Evolutionary conservation across 2,113 vertebrate genomes (phyloP).

Genomic region (Corydoras maculifer): DNA sequence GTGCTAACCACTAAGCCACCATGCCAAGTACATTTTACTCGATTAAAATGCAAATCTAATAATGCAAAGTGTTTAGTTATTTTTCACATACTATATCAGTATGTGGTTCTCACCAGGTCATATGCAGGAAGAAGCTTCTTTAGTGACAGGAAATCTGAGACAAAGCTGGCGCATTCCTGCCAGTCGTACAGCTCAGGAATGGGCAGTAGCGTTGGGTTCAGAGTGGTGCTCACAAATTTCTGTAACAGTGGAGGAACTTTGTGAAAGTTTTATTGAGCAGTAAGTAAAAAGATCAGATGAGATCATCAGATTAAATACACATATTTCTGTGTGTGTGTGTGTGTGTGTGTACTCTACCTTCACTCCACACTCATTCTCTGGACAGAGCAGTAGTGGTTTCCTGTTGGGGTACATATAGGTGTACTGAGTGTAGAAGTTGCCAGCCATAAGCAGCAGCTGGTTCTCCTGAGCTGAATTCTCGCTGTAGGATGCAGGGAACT

Average conservation of each 20-base stretch:
- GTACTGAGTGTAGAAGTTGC: slow-evolving; percentile 76
- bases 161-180: slow-evolving; percentile 76
- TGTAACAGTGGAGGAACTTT: background rate
- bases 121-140: slow-evolving; percentile 66
- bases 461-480: slow-evolving; percentile 67
- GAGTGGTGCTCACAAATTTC: slow-evolving; percentile 71
- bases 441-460: slow-evolving; percentile 62
- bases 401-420: slow-evolving; percentile 73
- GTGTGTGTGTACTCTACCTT: slow-evolving; percentile 56
- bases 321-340: no score
- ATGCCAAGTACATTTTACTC: no score
- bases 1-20: no score
- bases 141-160: slow-evolving; percentile 75
- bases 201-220: slow-evolving; percentile 69
- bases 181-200: slow-evolving; percentile 71
- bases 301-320: no score
- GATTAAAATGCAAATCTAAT: no score
- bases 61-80: no score
- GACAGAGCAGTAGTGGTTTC: slow-evolving; percentile 72
- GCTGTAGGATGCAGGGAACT: slow-evolving; percentile 68
- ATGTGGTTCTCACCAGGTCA: slow-evolving; percentile 60
- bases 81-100: no score
- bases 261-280: no score
- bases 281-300: no score
- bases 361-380: slow-evolving; percentile 75